Percentiles rank a stretch among this genome's conserved stretches.
Conservation (phyloP, 1,140 invertebrate genomes). For the Drosophila pandora region DNA sequence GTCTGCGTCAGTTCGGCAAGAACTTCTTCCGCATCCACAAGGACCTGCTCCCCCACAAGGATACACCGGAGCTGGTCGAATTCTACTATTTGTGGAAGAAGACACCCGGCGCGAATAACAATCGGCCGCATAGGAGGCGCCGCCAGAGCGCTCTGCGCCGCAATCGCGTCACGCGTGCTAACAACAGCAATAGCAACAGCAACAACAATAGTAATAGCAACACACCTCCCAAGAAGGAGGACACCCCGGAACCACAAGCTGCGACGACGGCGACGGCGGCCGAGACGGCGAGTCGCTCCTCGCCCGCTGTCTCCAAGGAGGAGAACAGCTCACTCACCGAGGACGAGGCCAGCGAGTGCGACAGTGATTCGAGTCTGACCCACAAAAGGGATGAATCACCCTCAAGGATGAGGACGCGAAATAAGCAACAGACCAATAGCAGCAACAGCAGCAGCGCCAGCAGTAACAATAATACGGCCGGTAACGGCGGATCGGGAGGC, state of each 20-base stretch:
- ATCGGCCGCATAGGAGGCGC: constrained; percentile 94
- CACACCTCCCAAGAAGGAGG: constrained; percentile 84
- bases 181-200: constrained; percentile 70
- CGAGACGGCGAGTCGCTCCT: constrained; percentile 85
- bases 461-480: constrained; percentile 53
- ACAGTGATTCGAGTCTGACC: constrained; percentile 93
- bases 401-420: constrained; percentile 94
- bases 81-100: constrained; percentile 99
- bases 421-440: constrained; percentile 86
- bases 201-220: constrained; percentile 49
- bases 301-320: constrained; percentile 86
- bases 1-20: constrained; percentile 98
- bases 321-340: constrained; percentile 96
- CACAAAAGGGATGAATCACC: constrained; percentile 89
- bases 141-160: constrained; percentile 94
- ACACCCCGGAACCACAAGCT: constrained; percentile 83
- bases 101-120: constrained; percentile 98
- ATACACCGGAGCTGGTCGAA: constrained; percentile 98
- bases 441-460: constrained; percentile 52
- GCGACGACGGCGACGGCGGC: constrained; percentile 81
- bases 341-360: constrained; percentile 96
- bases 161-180: constrained; percentile 91
- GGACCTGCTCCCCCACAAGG: constrained; percentile 97
- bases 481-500: constrained; percentile 45
- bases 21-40: constrained; percentile 99